These are phyloP conservation scores for Odontophorus gujanensis DNA, from an alignment of 2,113 vertebrate species.

Conservation along the genomic window DNA sequence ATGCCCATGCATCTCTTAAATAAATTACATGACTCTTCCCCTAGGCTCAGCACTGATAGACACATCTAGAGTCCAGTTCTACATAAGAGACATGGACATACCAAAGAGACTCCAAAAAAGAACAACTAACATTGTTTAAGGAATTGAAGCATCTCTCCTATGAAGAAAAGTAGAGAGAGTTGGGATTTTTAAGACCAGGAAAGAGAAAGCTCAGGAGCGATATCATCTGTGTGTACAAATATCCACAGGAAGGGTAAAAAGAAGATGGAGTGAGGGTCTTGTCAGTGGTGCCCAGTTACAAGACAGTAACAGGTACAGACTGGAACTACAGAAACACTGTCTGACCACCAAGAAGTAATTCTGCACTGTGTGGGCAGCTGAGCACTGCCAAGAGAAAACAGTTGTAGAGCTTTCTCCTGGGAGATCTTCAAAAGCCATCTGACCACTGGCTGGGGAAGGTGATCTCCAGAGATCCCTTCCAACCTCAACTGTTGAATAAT, in stretches of 20 bases:
- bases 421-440: neutral
- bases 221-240: neutral
- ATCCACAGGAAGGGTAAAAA: neutral
- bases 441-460: neutral
- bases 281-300: neutral
- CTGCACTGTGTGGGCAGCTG: neutral
- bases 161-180: neutral
- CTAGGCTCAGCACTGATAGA: neutral
- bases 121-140: neutral
- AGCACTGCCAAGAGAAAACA: neutral
- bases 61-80: neutral
- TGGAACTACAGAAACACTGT: accelerated
- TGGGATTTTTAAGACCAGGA: neutral
- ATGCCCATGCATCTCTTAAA: neutral
- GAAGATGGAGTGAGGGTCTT: neutral
- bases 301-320: neutral
- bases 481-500: neutral
- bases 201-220: neutral
- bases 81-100: neutral
- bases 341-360: neutral
- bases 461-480: neutral
- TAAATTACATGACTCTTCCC: neutral
- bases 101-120: neutral
- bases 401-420: neutral
- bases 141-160: neutral